phyloP scores from a whole-genome alignment of 2,113 vertebrate species.

The Sylvia atricapilla region DNA sequence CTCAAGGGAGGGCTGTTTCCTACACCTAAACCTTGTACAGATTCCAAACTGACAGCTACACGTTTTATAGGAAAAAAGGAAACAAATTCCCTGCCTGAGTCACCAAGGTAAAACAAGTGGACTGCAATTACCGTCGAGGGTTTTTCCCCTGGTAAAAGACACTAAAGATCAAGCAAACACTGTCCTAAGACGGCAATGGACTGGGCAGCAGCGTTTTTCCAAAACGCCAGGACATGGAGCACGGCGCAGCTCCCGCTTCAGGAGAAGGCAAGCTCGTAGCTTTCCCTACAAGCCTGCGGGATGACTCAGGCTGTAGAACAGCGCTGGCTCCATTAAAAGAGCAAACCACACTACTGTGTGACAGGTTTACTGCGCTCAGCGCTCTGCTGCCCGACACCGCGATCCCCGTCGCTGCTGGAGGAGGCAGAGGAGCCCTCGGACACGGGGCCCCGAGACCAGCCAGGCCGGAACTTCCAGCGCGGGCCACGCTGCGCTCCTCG shows the following conservation, averaged over 20 bases:
- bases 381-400: neutral
- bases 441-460: neutral
- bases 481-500: neutral
- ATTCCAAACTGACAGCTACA: neutral
- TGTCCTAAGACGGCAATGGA: rapidly evolving
- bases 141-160: neutral
- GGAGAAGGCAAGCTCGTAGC: neutral
- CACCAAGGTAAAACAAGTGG: neutral
- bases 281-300: neutral
- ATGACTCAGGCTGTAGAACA: neutral
- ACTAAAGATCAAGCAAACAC: neutral
- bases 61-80: rapidly evolving
- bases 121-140: neutral
- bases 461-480: neutral
- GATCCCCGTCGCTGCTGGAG: neutral
- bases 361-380: neutral
- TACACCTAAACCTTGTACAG: neutral
- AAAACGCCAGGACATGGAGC: rapidly evolving
- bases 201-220: neutral
- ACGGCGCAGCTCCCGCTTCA: rapidly evolving
- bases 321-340: neutral
- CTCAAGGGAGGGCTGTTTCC: neutral
- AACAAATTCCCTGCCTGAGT: neutral
- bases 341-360: neutral
- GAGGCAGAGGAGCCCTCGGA: neutral